A percentile compares a stretch with the other conserved stretches of the same genome.
These are phyloP conservation scores for Listronotus oregonensis DNA, from an alignment of 1,140 invertebrate genomes.

Conservation along the genomic window DNA sequence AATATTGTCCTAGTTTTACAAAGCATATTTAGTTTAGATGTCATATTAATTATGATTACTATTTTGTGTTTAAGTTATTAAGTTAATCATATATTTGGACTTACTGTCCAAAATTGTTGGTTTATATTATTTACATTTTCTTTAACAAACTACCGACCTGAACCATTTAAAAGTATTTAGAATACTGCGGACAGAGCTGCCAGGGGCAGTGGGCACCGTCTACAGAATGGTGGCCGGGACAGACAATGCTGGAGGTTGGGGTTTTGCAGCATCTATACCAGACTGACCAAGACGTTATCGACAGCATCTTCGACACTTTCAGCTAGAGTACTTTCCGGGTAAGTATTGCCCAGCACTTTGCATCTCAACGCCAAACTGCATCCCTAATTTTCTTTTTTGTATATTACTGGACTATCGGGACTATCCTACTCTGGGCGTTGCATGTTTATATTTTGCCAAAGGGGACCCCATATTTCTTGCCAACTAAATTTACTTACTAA, in stretches of 20 bases:
- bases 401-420: conserved; percentile 6
- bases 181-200: conserved; percentile 76
- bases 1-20: too few species aligned
- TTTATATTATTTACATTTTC: too few species aligned
- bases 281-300: conserved; percentile 57
- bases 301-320: conserved; percentile 43
- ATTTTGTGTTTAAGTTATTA: too few species aligned
- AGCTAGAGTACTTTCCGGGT: conserved; percentile 44
- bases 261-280: conserved; percentile 59
- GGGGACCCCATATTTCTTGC: conserved; percentile 15
- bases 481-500: too few species aligned
- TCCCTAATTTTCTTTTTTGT: conserved; percentile 5
- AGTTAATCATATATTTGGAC: too few species aligned
- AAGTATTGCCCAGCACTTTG: conserved; percentile 55
- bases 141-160: conserved; percentile 17
- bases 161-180: conserved; percentile 57
- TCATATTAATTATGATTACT: too few species aligned
- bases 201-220: conserved; percentile 73
- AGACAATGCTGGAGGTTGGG: conserved; percentile 73
- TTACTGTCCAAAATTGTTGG: too few species aligned
- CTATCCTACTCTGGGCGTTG: conserved; percentile 4
- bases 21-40: too few species aligned
- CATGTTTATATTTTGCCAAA: conserved; percentile 11
- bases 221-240: conserved; percentile 78
- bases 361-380: conserved; percentile 34